Evolutionary conservation across 2,888 invertebrate genomes (phyloP).

Genomic region (Synergus laeviventris): DNA sequence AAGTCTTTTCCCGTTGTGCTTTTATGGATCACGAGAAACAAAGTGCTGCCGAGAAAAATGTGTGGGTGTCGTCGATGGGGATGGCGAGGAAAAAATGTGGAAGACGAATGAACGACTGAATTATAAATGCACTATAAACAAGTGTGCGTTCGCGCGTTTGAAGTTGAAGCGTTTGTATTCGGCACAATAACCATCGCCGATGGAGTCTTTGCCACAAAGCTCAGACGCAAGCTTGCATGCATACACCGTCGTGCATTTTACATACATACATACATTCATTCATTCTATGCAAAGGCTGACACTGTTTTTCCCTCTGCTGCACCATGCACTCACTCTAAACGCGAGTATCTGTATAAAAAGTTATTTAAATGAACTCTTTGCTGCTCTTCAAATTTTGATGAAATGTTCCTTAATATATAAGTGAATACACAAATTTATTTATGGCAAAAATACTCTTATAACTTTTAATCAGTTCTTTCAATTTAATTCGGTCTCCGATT

Average conservation of each 20-base stretch:
- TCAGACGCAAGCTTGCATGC: conserved; percentile 11
- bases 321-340: not conserved
- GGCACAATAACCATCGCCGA: conserved; percentile 31
- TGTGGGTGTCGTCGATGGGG: not conserved
- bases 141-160: conserved; percentile 19
- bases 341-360: not conserved
- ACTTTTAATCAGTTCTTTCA: no score
- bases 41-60: not conserved
- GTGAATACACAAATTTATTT: no score
- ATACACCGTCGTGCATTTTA: conserved; percentile 10
- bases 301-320: not conserved
- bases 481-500: no score
- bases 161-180: conserved; percentile 24
- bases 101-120: conserved; percentile 4
- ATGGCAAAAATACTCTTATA: no score
- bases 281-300: conserved; percentile 17
- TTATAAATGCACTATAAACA: conserved; percentile 26
- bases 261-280: conserved; percentile 32
- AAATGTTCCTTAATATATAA: no score
- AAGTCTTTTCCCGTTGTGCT: not conserved
- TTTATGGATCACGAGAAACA: not conserved
- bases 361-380: not conserved
- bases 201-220: conserved; percentile 34
- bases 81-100: not conserved
- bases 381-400: no score